phyloP scores from a whole-genome alignment of 1,140 invertebrate genomes.

The Bombus turneri region DNA sequence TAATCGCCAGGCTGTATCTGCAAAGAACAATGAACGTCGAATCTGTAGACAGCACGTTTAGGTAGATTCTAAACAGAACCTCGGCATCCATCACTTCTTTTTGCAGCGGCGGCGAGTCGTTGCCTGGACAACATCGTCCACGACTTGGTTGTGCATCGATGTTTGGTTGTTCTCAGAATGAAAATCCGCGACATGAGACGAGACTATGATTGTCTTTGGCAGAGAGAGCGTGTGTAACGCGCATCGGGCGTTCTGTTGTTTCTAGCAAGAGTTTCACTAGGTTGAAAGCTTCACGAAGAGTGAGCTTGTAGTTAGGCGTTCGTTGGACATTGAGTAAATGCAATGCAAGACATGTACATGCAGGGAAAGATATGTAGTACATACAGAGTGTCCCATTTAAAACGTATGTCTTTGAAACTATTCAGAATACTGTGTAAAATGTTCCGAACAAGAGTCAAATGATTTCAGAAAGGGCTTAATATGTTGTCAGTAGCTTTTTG shows the following conservation, averaged over 20 bases:
- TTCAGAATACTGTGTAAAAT: too few species aligned
- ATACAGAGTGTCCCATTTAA: too few species aligned
- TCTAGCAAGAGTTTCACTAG: neutral
- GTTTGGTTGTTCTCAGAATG: neutral
- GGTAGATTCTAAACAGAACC: slow-evolving; percentile 4
- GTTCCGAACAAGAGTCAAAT: too few species aligned
- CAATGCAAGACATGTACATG: too few species aligned
- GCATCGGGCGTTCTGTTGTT: neutral
- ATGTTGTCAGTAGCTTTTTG: too few species aligned
- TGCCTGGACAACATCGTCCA: neutral
- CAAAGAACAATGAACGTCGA: slow-evolving; percentile 4
- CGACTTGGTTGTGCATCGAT: neutral
- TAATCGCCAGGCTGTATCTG: slow-evolving; percentile 26
- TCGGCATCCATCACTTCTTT: neutral
- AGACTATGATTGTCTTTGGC: neutral
- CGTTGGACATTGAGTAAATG: neutral
- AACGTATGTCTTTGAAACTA: too few species aligned
- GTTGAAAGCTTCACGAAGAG: neutral
- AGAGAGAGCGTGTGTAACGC: neutral
- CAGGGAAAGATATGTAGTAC: too few species aligned
- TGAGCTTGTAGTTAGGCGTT: neutral
- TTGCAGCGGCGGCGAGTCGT: neutral
- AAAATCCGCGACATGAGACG: neutral
- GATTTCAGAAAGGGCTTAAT: too few species aligned
- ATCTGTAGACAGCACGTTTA: neutral